Evolutionary conservation across 2,113 vertebrate genomes (phyloP), one percentile per base, ranked within the genome.

Genomic region (Xiphias gladius): DNA sequence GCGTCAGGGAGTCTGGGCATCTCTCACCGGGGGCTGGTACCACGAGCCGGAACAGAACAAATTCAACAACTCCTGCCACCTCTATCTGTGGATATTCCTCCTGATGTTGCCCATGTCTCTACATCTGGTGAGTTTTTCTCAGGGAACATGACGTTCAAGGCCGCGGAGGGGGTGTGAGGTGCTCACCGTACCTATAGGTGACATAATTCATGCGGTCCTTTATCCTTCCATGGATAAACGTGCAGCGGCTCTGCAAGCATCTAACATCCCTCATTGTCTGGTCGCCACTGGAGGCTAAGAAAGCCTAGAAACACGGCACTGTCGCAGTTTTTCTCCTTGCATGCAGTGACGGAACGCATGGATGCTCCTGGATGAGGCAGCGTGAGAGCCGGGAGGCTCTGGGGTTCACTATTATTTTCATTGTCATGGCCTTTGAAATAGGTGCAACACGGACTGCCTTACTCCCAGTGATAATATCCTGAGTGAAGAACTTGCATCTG

Each of bases 31-130:
- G 22, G 98, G 97, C 84, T 99, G 97, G 97, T 99, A 97, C 92
- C 96, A 99, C 87, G 98, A 99, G 90, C 98, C 98, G n/a, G 97
- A 99, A 86, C 96, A 97, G 90, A 97, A 97, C 88, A 97, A 95
- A 95, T 99, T 99, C 93, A 97, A 97, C 91, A 99, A 99, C 94
- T 98, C 96, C 73, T 99, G 96, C 89, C 98, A 99, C 76, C 97
- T 99, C 71, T 99, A 99, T 95, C 91, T 99, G 89, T 99, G 97
- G 98, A 95, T 99, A 39, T 98, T 98, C 78, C 94, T 99, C 89
- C 95, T 99, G 57, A 94, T 97, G 93, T 89, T 99, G 88, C 97
- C 97, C 22, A 92, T 99, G 89, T 96, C 96, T 24, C 93, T 99
- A 86, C 97, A 99, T 94, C 94, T 99, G 97, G 98, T 99, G 94